Conservation (phyloP, 2,113 vertebrate genomes). For the Psittacula cyanocephala region DNA sequence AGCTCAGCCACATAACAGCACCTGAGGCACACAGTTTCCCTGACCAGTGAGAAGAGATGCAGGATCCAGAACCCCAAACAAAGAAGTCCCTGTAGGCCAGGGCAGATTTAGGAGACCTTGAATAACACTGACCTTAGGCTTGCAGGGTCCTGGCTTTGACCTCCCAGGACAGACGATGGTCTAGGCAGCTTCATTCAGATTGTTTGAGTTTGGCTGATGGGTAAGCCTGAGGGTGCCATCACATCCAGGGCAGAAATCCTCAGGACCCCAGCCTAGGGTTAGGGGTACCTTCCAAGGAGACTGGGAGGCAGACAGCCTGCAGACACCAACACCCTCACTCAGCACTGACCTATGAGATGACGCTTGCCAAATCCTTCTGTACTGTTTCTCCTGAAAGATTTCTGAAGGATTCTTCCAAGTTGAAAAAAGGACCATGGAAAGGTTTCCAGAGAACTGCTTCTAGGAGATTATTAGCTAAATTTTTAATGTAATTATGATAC, state of each 20-base stretch:
- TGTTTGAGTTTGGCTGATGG: fast-evolving
- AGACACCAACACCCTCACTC: not conserved
- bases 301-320: not conserved
- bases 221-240: not conserved
- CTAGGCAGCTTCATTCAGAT: not conserved
- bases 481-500: not conserved
- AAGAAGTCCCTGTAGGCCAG: not conserved
- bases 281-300: not conserved
- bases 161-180: not conserved
- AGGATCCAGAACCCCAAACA: not conserved
- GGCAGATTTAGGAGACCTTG: not conserved
- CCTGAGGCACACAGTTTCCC: fast-evolving
- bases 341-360: fast-evolving
- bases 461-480: not conserved
- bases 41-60: not conserved
- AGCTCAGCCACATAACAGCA: not conserved
- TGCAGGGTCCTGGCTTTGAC: not conserved
- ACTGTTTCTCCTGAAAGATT: not conserved
- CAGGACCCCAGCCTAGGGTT: not conserved
- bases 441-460: not conserved
- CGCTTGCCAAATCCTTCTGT: not conserved
- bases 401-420: not conserved
- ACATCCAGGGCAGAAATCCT: not conserved
- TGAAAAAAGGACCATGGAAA: not conserved
- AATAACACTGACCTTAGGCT: not conserved